Conservation (phyloP, 2,888 invertebrate species). For the Eupeodes luniger region DNA sequence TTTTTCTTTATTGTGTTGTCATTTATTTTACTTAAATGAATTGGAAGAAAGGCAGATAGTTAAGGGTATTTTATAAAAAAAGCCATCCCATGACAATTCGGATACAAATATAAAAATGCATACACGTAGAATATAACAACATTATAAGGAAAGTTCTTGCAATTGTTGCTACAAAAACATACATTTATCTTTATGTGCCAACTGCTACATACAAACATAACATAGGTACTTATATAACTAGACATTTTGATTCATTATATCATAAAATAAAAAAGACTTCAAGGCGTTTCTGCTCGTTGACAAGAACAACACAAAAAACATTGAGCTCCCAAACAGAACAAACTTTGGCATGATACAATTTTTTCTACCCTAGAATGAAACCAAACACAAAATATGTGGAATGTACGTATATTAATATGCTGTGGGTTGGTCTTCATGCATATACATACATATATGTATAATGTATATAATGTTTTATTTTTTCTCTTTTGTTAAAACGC, state of each 20-base stretch:
- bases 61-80: too few relatives aligned
- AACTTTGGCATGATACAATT: conserved; percentile 36
- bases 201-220: too few relatives aligned
- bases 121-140: too few relatives aligned
- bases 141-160: too few relatives aligned
- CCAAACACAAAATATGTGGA: conserved; percentile 50
- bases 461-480: conserved; percentile 50
- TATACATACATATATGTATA: not conserved
- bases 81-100: too few relatives aligned
- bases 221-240: not conserved
- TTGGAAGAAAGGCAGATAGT: too few relatives aligned
- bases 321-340: conserved; percentile 45
- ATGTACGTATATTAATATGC: conserved; percentile 12
- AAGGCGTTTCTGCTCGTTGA: conserved; percentile 14
- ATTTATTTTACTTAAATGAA: too few relatives aligned
- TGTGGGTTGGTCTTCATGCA: conserved; percentile 4
- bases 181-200: too few relatives aligned
- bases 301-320: conserved; percentile 46
- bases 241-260: conserved; percentile 51
- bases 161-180: too few relatives aligned
- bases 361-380: conserved; percentile 47
- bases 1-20: too few relatives aligned
- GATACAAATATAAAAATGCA: too few relatives aligned
- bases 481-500: conserved; percentile 48
- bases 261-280: conserved; percentile 14